Percentiles rank a stretch among this genome's conserved stretches.
phyloP scores from a whole-genome alignment of 1,140 invertebrate genomes.

The Rhynchophorus ferrugineus region DNA sequence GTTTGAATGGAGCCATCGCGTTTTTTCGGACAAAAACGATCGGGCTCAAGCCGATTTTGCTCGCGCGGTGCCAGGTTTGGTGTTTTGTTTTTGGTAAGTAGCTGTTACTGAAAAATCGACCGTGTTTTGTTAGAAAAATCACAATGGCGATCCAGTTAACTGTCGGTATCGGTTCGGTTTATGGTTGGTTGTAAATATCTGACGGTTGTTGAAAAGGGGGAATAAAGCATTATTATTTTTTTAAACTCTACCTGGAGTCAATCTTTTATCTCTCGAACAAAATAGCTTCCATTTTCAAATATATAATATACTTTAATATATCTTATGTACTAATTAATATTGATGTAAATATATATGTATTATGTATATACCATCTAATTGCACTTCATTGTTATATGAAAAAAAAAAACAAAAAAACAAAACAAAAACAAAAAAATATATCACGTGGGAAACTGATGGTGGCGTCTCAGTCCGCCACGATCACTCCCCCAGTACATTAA shows the following conservation, averaged over 20 bases:
- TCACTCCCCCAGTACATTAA: slow-evolving; percentile 24
- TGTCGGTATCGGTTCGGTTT: slow-evolving; percentile 45
- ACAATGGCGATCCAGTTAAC: slow-evolving; percentile 25
- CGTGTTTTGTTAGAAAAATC: slow-evolving; percentile 1
- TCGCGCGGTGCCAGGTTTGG: too few species aligned
- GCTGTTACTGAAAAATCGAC: too few species aligned
- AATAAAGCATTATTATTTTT: slow-evolving; percentile 25
- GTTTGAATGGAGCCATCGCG: slow-evolving; percentile 23
- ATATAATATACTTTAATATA: slow-evolving; percentile 44
- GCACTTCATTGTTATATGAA: slow-evolving; percentile 46
- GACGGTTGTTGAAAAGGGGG: slow-evolving; percentile 41
- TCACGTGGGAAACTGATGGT: slow-evolving; percentile 26
- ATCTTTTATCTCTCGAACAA: slow-evolving; percentile 53
- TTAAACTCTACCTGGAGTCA: slow-evolving; percentile 46
- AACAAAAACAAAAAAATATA: slow-evolving; percentile 21
- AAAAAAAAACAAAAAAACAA: slow-evolving; percentile 35
- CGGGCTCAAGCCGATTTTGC: too few species aligned
- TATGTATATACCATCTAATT: slow-evolving; percentile 47
- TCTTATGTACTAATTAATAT: slow-evolving; percentile 46
- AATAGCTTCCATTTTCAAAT: slow-evolving; percentile 44
- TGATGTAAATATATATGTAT: slow-evolving; percentile 47
- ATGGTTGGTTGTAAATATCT: slow-evolving; percentile 40
- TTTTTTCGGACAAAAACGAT: slow-evolving; percentile 9
- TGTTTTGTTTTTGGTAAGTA: too few species aligned
- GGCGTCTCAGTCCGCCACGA: slow-evolving; percentile 4